Conservation (phyloP, 2,888 invertebrate species). For the Meteorus cinctellus region DNA sequence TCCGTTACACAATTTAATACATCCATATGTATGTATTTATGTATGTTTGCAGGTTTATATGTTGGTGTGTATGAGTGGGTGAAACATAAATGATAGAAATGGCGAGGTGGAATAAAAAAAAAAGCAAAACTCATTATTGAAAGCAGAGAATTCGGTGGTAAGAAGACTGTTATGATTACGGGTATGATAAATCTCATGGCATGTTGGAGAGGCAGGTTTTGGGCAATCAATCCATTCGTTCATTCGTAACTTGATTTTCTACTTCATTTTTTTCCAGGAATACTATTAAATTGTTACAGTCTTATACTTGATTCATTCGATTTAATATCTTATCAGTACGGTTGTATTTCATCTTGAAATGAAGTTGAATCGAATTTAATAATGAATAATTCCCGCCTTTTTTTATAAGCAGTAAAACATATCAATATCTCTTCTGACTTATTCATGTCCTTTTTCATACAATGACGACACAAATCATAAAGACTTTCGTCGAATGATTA, state of each 20-base stretch:
- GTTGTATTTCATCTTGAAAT: conserved; percentile 6
- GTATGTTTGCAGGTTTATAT: background rate
- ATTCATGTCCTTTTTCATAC: background rate
- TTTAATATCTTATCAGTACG: conserved; percentile 17
- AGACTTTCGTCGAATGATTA: background rate
- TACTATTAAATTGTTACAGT: conserved; percentile 43
- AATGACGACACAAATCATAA: background rate
- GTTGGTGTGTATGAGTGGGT: background rate
- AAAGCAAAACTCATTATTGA: background rate
- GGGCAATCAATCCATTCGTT: conserved; percentile 20
- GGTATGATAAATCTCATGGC: background rate
- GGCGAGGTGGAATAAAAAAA: background rate
- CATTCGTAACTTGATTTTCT: conserved; percentile 23
- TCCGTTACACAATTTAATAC: background rate
- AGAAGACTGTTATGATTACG: background rate
- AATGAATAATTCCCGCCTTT: background rate
- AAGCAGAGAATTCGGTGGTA: background rate
- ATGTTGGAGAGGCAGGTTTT: conserved; percentile 18
- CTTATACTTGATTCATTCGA: conserved; percentile 36
- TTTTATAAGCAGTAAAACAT: background rate
- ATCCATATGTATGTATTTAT: background rate
- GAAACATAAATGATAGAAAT: background rate
- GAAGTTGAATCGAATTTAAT: background rate
- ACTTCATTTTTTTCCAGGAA: conserved; percentile 2
- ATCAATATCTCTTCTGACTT: background rate